Conservation (phyloP, 2,888 invertebrate species). For the Dasypogon diadema region DNA sequence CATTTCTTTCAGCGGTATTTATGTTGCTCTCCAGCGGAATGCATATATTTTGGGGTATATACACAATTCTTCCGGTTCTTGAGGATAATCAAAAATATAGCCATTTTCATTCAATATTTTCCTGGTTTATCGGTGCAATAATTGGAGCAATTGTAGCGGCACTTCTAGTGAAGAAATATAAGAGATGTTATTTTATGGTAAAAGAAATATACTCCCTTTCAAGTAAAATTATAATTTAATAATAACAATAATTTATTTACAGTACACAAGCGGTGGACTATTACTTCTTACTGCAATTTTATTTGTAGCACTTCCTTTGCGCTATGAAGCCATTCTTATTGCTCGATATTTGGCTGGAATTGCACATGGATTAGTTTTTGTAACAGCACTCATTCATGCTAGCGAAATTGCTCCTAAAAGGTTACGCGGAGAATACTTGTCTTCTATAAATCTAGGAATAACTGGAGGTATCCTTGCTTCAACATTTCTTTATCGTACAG, state of each 20-base stretch:
- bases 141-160: constrained; percentile 43
- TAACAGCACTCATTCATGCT: constrained; percentile 50
- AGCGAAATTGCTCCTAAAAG: constrained; percentile 50
- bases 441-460: constrained; percentile 32
- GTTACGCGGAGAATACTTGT: constrained; percentile 42
- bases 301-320: background rate
- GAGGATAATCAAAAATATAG: background rate
- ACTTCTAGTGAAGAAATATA: background rate
- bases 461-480: background rate
- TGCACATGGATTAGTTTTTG: constrained; percentile 49
- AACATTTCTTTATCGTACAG: background rate
- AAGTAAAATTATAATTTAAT: background rate
- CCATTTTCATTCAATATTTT: background rate
- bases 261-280: constrained; percentile 36
- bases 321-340: constrained; percentile 1
- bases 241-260: background rate
- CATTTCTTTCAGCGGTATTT: background rate
- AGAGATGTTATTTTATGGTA: constrained; percentile 52
- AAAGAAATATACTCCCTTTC: too few relatives aligned
- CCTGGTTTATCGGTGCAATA: constrained; percentile 49
- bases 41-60: background rate
- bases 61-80: background rate
- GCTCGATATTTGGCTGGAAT: constrained; percentile 48
- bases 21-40: constrained; percentile 4
- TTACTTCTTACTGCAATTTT: background rate